Evolutionary conservation across 2,113 vertebrate genomes (phyloP), one percentile per base, ranked within the genome.

Genomic region (Conger conger): DNA sequence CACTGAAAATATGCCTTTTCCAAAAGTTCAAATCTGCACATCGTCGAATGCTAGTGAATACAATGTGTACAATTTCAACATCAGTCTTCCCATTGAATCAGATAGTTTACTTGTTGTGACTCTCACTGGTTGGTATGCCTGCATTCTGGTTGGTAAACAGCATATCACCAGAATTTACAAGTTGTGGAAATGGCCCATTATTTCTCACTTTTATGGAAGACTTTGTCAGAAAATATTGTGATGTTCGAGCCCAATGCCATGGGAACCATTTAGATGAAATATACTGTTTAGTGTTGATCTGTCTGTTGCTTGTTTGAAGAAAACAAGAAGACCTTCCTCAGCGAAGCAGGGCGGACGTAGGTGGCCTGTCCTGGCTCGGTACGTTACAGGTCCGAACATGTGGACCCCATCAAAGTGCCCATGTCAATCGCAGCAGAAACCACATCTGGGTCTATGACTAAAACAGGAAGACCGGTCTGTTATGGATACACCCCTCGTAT

Each of bases 401-500:
- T 73, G 68, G 68, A 33, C 68, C 68, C 68, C n/a, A 73, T 73
- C 68, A 73, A 73, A 73, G 68, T 13, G 27, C 68, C 5, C 20
- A 33, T 23, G 68, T 33, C 27, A 73, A 27, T n/a, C 27, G 6
- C 68, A 73, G n/a, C 23, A 73, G 68, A 33, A 73, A 73, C 27
- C 68, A n/a, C 68, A 73, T 73, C 68, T 73, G 68, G 68, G 68
- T 73, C n/a, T 73, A 33, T 30, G n/a, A 27, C 27, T 73, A 73
- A 73, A 73, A 73, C 68, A 73, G 68, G 68, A 73, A 73, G 68
- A 30, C 68, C 2, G 68, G 23, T 73, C 68, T 73, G 68, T 73
- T 73, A 73, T 73, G 68, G 68, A 73, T 73, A 73, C 33, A 23
- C 68, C 68, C 68, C 57, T 73, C n/a, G n/a, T 73, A 73, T 73